phyloP scores from a whole-genome alignment of 35 echinoderm and acorn worm species.

The Amphiura filiformis region DNA sequence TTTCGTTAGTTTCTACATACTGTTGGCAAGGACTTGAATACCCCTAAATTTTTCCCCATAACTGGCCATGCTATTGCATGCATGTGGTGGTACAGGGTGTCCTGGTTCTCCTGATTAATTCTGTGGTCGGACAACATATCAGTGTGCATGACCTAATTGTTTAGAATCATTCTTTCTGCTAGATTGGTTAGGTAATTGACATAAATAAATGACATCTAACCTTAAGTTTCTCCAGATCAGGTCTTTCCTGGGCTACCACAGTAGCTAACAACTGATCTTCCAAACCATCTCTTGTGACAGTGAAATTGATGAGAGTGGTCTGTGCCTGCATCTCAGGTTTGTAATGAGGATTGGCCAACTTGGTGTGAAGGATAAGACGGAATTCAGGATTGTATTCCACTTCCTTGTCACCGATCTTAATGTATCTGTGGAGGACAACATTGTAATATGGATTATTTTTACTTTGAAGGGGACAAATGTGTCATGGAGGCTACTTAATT shows the following conservation, averaged over 20 bases:
- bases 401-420: slow-evolving; percentile 99
- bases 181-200: no score
- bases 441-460: not conserved
- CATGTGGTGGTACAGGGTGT: no score
- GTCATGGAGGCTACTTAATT: not conserved
- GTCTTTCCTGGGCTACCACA: slow-evolving; percentile 94
- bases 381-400: slow-evolving; percentile 95
- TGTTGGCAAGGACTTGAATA: no score
- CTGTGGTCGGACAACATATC: no score
- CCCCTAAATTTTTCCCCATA: no score
- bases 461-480: not conserved
- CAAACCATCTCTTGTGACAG: slow-evolving; percentile 92
- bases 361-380: slow-evolving; percentile 97
- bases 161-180: no score
- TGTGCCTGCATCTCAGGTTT: slow-evolving; percentile 99
- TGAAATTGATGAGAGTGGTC: slow-evolving; percentile 99
- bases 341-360: slow-evolving; percentile 98
- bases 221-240: slow-evolving; percentile 96
- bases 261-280: slow-evolving; percentile 96
- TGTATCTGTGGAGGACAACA: slow-evolving; percentile 55
- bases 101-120: no score
- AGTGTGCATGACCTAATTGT: no score
- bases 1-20: no score
- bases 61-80: no score
- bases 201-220: slow-evolving; percentile 59